Base-by-base conservation (phyloP, 1,140 invertebrate genomes). In the Hyles euphorbiae region DNA sequence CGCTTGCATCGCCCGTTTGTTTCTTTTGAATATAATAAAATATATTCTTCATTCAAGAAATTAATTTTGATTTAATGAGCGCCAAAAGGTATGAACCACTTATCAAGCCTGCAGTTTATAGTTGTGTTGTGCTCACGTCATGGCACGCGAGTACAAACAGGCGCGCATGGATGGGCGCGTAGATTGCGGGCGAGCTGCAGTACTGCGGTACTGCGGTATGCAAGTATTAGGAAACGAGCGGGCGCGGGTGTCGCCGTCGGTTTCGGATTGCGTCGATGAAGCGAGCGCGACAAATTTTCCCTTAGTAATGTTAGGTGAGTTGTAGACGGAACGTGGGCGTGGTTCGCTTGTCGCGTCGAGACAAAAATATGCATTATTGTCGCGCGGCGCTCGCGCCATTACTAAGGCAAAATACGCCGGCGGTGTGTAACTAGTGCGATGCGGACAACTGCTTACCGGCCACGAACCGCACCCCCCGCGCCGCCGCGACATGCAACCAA, bases 241-340 rank as follows among this genome's bases (percentile, higher is more conserved):
- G 4, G 5, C 36, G 36, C 36, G 36, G 36, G 8, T 5, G 1
- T 40, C 36, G 36, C 36, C 36, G 36, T 40, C 68, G 63, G 68
- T 69, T 7, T 63, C 65, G 71, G 52, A 61, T 61, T 58, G 65
- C 53, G 40, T 60, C 50, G 11, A 36, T 47, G 59, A 78, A 76
- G 74, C 78, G 74, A 61, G 68, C 74, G 75, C 78, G 82, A 78
- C 76, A 61, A 77, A 76, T 83, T 83, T 85, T 81, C 80, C 80
- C 78, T 83, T 85, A 83, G 80, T 83, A 83, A 83, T 82, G 81
- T 81, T 72, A 68, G 59, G 61, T 62, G 61, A 67, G 43, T 43
- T 57, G 53, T 54, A 61, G 43, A 12, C 36, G 36, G 36, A 59
- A 67, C 56, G 51, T 8, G 32, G n/a, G 33, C 54, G 49, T 34